Base-by-base conservation (phyloP, 2,888 invertebrate species). In the Andrena haemorrhoa region DNA sequence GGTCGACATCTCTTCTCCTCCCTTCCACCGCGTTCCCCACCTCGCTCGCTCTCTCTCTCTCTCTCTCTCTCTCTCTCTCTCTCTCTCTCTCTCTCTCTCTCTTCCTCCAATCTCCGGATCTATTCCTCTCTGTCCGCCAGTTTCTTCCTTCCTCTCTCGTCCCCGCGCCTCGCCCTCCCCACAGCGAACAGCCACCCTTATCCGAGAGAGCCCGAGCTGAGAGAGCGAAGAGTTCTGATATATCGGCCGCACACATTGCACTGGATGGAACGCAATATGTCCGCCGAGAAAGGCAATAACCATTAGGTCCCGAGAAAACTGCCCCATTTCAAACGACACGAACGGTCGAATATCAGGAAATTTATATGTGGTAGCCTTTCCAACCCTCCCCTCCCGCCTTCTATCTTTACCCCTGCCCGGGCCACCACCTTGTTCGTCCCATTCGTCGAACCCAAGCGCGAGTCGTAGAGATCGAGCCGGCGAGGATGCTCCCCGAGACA, bases 241-340 rank as follows among this genome's bases (percentile, higher is more conserved):
- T 95, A 95, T 95, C 94, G 94, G 93, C 93, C 93, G 94, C 94
- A 94, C 95, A 95, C 95, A 95, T 95, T 95, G 95, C 95, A 94
- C 94, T 95, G 94, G 95, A 95, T 95, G 94, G 95, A 95, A 95
- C 95, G 95, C 95, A 95, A 95, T 95, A 95, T 95, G 95, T 95
- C 95, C 95, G 94, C 94, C 94, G 94, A 94, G 95, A 95, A 95
- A 95, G 94, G 95, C 95, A 95, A 95, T 95, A 95, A 95, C 95
- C 95, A 95, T 95, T 95, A 95, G 95, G 95, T 95, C 94, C 94
- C 94, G 94, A 95, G 95, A 95, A 95, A 95, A 95, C 95, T 95
- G 94, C 95, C 95, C 95, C 95, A 95, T 95, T 95, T 94, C 94
- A 94, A 94, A 94, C 95, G 95, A 95, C 95, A 95, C 95, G 94